phyloP scores from a whole-genome alignment of 2,888 invertebrate genomes.

The Eremobia ochroleuca region DNA sequence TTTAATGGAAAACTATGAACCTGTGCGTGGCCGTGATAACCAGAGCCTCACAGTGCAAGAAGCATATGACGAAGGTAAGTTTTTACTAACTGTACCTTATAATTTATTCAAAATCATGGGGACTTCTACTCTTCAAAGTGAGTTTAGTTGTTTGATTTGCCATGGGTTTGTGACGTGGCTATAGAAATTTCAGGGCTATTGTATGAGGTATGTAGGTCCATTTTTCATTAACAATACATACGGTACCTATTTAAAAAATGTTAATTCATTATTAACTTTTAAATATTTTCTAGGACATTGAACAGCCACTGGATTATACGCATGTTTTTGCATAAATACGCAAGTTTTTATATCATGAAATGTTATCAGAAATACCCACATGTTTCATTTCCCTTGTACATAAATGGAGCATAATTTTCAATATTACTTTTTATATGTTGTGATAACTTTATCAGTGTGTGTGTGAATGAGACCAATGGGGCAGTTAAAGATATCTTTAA shows the following conservation, averaged over 20 bases:
- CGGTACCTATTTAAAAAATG: not conserved
- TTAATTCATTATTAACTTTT: not conserved
- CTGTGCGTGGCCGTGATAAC: constrained; percentile 68
- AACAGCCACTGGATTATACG: not conserved
- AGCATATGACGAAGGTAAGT: constrained; percentile 83
- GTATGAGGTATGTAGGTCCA: not conserved
- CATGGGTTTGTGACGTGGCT: constrained; percentile 41
- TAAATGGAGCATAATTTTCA: not conserved
- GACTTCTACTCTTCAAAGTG: not conserved
- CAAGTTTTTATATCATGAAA: not conserved
- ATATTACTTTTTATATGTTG: not conserved
- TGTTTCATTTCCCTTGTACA: not conserved
- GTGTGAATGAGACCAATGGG: no score
- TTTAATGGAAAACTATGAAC: constrained; percentile 73
- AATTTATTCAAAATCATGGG: constrained; percentile 1
- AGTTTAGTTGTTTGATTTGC: not conserved
- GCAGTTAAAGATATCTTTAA: no score
- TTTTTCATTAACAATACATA: not conserved
- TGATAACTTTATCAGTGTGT: not conserved
- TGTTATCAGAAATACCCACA: not conserved
- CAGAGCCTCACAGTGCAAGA: constrained; percentile 75
- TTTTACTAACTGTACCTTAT: constrained; percentile 28
- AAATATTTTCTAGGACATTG: not conserved
- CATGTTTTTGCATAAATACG: not conserved
- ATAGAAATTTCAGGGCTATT: not conserved